Evolutionary conservation across 30 jellyfish, hydroid and myxozoan genomes (phyloP), one percentile per base, ranked within the genome.

Genomic region (Aurelia sp.): DNA sequence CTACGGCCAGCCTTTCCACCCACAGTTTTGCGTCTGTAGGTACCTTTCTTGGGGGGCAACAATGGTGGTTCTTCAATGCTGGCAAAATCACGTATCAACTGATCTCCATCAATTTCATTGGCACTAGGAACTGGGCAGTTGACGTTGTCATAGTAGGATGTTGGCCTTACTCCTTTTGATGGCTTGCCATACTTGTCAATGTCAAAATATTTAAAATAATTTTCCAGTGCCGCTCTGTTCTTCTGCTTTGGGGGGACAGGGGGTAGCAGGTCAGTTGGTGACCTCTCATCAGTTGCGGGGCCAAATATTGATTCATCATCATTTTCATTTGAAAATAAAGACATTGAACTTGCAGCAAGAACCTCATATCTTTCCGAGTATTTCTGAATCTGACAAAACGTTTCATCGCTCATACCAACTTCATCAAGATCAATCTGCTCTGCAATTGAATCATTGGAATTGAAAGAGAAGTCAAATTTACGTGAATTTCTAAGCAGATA

Each of bases 11-110:
- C 73, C 1, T 59, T 69, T 4, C 33, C 65, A 27, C 88, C 71
- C n/a, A 48, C 73, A 18, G 82, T 55, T 64, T 87, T 66, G n/a
- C 86, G 68, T 23, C 84, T 62, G 70, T 79, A 64, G 63, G 41
- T n/a, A 9, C 99, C 94, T 79, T 63, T 89, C 72, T 94, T 94
- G 3, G 99, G 99, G 35, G 99, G 99, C 50, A 94, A 84, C 52
- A 84, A 70, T 11, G 99, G 99, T 15, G 96, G 90, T 13, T 78
- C 85, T 19, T 94, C 97, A 27, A 73, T 93, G 16, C 66, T 69
- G 15, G 59, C 65, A 48, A 53, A 66, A 20, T 40, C 89, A 40
- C 63, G 66, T 19, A 94, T 19, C 11, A 89, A 71, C 85, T 89
- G 96, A 50, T 85, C 97, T 41, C 86, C 97, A 12, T 95, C 88